These are phyloP conservation scores for Mamestra configurata DNA, from an alignment of 1,140 invertebrate species.

Conservation along the genomic window DNA sequence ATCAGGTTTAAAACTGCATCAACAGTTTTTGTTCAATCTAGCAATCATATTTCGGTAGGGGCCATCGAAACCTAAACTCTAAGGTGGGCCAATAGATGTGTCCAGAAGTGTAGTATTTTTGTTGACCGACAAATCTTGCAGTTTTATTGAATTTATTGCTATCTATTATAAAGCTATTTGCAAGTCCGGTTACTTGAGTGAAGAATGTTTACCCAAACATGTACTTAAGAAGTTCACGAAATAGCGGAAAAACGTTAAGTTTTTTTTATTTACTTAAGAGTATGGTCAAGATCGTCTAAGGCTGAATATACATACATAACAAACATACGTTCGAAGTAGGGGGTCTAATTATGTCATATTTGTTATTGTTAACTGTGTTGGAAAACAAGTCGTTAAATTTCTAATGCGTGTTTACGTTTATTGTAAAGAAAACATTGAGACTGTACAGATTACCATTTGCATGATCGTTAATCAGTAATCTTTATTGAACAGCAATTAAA, in stretches of 20 bases:
- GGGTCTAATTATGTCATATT: neutral
- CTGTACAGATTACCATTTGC: neutral
- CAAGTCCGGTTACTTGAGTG: too few species aligned
- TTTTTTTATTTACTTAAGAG: neutral
- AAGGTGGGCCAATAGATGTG: too few species aligned
- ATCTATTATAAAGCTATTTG: too few species aligned
- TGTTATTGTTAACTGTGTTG: neutral
- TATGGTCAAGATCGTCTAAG: neutral
- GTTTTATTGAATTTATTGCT: too few species aligned
- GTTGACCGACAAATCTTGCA: too few species aligned
- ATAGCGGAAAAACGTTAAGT: neutral
- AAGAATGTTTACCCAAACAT: too few species aligned
- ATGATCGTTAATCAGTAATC: slow-evolving; percentile 1
- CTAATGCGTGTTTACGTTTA: neutral
- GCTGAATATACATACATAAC: neutral
- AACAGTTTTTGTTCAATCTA: too few species aligned
- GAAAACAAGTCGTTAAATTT: neutral
- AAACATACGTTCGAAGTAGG: neutral
- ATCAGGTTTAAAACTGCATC: too few species aligned
- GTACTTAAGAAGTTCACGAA: neutral
- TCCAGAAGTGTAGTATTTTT: too few species aligned
- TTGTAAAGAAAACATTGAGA: neutral
- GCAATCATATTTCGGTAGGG: too few species aligned
- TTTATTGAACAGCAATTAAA: neutral
- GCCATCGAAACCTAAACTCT: too few species aligned